phyloP scores from a whole-genome alignment of 2,113 vertebrate genomes.

The Gobiocypris rarus region DNA sequence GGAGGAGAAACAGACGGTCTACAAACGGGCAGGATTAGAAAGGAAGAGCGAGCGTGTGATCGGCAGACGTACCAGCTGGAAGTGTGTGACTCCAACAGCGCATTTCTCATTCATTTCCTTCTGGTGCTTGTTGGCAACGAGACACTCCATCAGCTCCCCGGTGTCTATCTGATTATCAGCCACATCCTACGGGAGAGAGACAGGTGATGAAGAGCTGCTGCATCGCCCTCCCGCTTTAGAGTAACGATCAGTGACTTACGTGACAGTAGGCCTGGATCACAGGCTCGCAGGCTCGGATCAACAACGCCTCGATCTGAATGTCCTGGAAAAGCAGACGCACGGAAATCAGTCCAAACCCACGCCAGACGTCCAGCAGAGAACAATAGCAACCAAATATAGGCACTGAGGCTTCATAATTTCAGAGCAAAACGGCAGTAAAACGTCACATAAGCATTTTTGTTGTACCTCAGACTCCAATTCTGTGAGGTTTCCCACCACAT shows the following conservation, averaged over 20 bases:
- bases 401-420: not conserved
- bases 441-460: not conserved
- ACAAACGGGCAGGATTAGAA: not conserved
- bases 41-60: not conserved
- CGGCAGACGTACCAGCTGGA: slow-evolving; percentile 85
- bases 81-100: slow-evolving; percentile 93
- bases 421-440: not conserved
- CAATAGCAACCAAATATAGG: not conserved
- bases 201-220: slow-evolving; percentile 25
- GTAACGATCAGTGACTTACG: slow-evolving; percentile 70
- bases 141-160: slow-evolving; percentile 95
- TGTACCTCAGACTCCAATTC: slow-evolving; percentile 94
- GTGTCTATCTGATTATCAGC: slow-evolving; percentile 97
- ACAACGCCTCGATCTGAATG: slow-evolving; percentile 96
- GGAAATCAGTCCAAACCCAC: not conserved
- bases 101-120: slow-evolving; percentile 99
- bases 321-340: slow-evolving; percentile 77
- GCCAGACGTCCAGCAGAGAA: not conserved
- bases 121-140: slow-evolving; percentile 97
- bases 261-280: slow-evolving; percentile 90
- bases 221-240: too few species aligned
- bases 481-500: slow-evolving; percentile 93
- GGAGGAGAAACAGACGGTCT: not conserved
- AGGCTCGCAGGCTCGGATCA: slow-evolving; percentile 95
- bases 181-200: slow-evolving; percentile 81